Conservation (phyloP, 2,797 vertebrate species). For the Lophius americanus region DNA sequence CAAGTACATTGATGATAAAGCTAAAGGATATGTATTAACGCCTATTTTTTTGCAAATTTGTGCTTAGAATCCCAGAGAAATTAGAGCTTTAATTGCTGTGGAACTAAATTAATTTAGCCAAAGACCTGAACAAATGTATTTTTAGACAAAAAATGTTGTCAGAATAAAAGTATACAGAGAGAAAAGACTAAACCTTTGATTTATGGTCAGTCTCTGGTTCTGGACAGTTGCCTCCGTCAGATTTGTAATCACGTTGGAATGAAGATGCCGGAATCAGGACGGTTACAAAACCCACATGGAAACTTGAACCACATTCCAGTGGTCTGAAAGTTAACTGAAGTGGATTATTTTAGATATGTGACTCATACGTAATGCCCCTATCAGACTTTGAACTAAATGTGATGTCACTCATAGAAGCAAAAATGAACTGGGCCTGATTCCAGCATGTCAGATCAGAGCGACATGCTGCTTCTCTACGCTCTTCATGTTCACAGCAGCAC, state of each 20-base stretch:
- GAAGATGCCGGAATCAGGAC: neutral
- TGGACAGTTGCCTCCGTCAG: neutral
- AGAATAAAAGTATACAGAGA: neutral
- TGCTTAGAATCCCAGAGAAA: no score
- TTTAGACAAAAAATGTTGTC: no score
- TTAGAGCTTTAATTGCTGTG: no score
- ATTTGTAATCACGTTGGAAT: neutral
- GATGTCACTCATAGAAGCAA: neutral
- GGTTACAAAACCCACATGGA: neutral
- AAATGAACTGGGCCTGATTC: no score
- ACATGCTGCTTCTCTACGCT: no score
- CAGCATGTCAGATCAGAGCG: no score
- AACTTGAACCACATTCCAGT: neutral
- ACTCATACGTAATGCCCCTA: neutral
- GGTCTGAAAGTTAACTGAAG: neutral
- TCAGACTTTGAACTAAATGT: neutral
- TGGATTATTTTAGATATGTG: neutral
- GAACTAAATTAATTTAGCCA: no score
- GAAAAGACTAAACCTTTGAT: neutral
- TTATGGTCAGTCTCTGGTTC: neutral
- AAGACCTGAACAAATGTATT: no score
- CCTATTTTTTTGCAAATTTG: no score
- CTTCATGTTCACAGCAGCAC: no score
- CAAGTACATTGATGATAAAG: no score
- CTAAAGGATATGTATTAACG: no score